Evolutionary conservation across 2,113 vertebrate species (phyloP).

Genomic region (Coptodon bakossiorum): DNA sequence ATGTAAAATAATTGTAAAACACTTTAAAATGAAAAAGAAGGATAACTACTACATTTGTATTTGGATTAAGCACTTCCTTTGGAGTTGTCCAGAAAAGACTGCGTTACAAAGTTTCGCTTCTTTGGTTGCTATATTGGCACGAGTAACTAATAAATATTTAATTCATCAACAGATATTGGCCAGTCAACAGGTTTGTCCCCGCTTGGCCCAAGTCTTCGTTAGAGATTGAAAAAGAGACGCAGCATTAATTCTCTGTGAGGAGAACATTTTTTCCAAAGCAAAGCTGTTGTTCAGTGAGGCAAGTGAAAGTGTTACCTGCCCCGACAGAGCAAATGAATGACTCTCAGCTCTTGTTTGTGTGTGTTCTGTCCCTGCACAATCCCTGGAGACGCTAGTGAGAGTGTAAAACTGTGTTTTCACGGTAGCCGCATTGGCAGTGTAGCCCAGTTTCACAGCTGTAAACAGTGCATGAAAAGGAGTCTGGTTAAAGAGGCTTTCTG

Average conservation of each 20-base stretch:
- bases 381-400: conserved; percentile 21
- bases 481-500: conserved; percentile 33
- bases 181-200: neutral
- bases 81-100: neutral
- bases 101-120: neutral
- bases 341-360: neutral
- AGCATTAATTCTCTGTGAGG: neutral
- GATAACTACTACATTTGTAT: neutral
- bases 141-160: neutral
- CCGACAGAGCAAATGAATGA: neutral
- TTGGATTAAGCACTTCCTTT: neutral
- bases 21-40: neutral
- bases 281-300: neutral
- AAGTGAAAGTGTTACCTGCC: neutral
- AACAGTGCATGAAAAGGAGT: conserved; percentile 59
- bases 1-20: fast-evolving
- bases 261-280: neutral
- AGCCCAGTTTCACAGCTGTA: conserved; percentile 60
- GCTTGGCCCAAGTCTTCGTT: neutral
- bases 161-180: neutral
- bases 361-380: neutral
- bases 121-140: neutral
- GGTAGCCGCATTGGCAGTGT: conserved; percentile 4
- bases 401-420: conserved; percentile 35
- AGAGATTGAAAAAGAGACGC: neutral